Conservation (phyloP, 2,888 invertebrate genomes). For the Serrognathus titanus region DNA sequence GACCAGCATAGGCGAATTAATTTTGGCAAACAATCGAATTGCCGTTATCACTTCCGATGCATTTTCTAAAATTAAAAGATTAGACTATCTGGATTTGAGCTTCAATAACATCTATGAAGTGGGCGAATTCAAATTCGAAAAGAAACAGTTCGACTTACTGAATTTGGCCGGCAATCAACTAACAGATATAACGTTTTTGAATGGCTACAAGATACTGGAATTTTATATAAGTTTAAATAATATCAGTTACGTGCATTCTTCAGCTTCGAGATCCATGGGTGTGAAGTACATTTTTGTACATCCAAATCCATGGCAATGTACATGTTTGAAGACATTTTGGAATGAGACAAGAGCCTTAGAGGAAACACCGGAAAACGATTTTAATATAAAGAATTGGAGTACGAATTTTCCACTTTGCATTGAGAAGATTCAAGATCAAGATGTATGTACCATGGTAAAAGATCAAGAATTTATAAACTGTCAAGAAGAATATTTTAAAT, state of each 20-base stretch:
- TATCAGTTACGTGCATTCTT: neutral
- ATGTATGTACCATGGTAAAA: neutral
- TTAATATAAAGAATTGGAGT: neutral
- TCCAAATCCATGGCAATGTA: neutral
- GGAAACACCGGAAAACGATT: neutral
- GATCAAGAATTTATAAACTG: neutral
- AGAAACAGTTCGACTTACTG: neutral
- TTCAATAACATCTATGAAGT: neutral
- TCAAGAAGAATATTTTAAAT: neutral
- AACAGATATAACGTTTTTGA: neutral
- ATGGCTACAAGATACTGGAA: neutral
- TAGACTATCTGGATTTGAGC: neutral
- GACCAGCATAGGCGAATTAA: neutral
- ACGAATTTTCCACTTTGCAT: neutral
- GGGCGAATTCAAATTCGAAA: neutral
- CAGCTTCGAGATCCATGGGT: neutral
- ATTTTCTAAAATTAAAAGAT: neutral
- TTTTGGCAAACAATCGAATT: neutral
- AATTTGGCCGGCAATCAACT: neutral
- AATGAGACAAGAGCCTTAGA: neutral
- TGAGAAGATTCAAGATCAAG: neutral
- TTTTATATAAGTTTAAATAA: neutral
- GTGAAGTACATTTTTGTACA: neutral
- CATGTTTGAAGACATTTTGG: neutral
- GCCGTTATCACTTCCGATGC: neutral